Evolutionary conservation across 2,797 vertebrate species (phyloP).

Genomic region (Betta splendens): DNA sequence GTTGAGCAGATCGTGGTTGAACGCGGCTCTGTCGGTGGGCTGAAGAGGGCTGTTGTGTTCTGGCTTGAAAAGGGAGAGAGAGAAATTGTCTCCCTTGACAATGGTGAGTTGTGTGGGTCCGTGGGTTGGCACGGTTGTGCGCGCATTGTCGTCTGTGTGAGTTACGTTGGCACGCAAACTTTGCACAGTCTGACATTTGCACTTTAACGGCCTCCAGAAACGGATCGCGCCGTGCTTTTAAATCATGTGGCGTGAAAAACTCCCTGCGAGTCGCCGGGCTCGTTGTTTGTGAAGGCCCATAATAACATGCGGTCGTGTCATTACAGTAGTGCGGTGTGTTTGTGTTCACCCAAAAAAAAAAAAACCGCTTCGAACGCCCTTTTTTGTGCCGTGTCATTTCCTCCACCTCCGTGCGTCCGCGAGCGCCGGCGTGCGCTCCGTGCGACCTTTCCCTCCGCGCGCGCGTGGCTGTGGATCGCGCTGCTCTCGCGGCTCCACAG

Average conservation of each 20-base stretch:
- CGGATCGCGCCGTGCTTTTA: not conserved
- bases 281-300: conserved; percentile 3
- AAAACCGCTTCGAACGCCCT: conserved; percentile 42
- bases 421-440: conserved; percentile 9
- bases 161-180: conserved; percentile 4
- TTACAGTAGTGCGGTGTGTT: conserved; percentile 19
- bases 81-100: conserved; percentile 53
- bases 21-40: conserved; percentile 45
- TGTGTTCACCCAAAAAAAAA: conserved; percentile 21
- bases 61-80: conserved; percentile 48
- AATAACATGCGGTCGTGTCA: not conserved
- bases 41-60: conserved; percentile 62
- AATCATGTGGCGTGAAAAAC: not conserved
- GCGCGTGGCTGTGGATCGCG: conserved; percentile 6
- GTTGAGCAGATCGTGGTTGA: conserved; percentile 35
- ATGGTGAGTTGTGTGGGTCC: conserved; percentile 33
- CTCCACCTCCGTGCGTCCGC: conserved; percentile 22
- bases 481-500: conserved; percentile 13
- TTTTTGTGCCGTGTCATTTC: conserved; percentile 64
- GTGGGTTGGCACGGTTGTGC: conserved; percentile 15
- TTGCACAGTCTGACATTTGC: conserved; percentile 3
- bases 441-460: not conserved
- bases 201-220: conserved; percentile 9
- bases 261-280: conserved; percentile 20
- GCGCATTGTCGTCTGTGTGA: not conserved